phyloP scores from a whole-genome alignment of 2,113 vertebrate species.

The Hystrix cristata region DNA sequence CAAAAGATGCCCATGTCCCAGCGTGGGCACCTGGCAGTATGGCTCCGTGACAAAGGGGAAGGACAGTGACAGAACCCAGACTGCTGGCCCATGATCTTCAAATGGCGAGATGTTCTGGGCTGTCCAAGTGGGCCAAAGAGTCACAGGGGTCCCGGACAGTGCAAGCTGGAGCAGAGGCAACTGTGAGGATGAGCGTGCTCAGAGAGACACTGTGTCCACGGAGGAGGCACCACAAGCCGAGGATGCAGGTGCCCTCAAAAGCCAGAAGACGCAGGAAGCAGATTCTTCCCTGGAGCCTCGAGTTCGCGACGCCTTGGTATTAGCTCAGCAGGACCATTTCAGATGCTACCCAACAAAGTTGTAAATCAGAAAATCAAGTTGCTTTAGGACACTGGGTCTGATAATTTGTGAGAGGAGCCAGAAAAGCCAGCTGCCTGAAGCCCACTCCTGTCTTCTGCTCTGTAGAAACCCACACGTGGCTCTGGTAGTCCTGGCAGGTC shows the following conservation, averaged over 20 bases:
- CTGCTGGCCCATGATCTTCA: too few species aligned
- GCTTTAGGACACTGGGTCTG: background rate
- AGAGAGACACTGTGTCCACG: background rate
- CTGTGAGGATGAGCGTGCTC: background rate
- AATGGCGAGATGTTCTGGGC: background rate
- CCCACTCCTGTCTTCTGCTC: slow-evolving; percentile 82
- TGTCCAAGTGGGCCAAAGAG: background rate
- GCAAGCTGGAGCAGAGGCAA: background rate
- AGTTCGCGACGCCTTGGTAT: background rate
- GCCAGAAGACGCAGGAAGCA: background rate
- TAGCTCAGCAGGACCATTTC: too few species aligned
- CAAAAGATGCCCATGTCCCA: too few species aligned
- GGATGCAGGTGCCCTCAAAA: background rate
- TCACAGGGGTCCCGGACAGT: background rate
- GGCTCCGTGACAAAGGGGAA: background rate
- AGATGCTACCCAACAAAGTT: too few species aligned
- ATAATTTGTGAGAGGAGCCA: background rate
- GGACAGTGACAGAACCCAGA: background rate
- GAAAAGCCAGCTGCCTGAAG: slow-evolving; percentile 71
- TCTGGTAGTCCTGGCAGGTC: slow-evolving; percentile 77
- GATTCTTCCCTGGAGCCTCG: background rate
- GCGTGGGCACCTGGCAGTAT: rapidly evolving
- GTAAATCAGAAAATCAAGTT: background rate
- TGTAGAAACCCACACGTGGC: slow-evolving; percentile 72
- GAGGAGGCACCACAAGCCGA: background rate